Percentiles rank a stretch among this genome's conserved stretches.
Conservation (phyloP, 2,113 vertebrate species). For the Albula glossodonta region DNA sequence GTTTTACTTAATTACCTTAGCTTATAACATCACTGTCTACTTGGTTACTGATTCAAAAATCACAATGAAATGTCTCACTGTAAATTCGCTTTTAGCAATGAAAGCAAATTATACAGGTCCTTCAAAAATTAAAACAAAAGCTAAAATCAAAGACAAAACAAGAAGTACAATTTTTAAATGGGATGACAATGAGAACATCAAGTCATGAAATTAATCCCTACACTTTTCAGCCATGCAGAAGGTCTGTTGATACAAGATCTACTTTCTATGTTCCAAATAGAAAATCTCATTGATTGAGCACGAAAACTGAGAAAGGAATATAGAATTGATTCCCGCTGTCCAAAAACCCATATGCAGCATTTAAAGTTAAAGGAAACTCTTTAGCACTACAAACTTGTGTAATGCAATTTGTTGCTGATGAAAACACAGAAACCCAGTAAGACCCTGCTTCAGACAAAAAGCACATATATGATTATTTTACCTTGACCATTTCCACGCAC, state of each 20-base stretch:
- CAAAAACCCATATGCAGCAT: neutral
- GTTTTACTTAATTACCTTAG: slow-evolving; percentile 10
- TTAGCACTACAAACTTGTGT: neutral
- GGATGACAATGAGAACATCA: neutral
- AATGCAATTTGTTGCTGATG: slow-evolving; percentile 15
- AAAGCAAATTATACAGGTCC: neutral
- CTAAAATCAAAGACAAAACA: neutral
- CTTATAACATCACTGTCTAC: neutral
- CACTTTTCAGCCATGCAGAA: neutral
- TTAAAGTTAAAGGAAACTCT: neutral
- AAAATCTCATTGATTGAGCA: neutral
- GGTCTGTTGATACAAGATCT: neutral
- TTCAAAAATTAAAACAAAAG: neutral
- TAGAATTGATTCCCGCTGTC: neutral
- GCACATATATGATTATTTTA: neutral
- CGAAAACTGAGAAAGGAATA: neutral
- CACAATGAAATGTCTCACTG: neutral
- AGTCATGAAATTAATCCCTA: neutral
- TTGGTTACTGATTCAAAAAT: neutral
- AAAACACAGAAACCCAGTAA: neutral
- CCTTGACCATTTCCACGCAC: neutral
- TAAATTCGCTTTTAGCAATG: neutral
- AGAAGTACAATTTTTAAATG: neutral
- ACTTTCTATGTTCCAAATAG: neutral
- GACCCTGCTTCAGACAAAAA: neutral